Evolutionary conservation across 2,113 vertebrate genomes (phyloP).

Genomic region (Oncorhynchus kisutch): DNA sequence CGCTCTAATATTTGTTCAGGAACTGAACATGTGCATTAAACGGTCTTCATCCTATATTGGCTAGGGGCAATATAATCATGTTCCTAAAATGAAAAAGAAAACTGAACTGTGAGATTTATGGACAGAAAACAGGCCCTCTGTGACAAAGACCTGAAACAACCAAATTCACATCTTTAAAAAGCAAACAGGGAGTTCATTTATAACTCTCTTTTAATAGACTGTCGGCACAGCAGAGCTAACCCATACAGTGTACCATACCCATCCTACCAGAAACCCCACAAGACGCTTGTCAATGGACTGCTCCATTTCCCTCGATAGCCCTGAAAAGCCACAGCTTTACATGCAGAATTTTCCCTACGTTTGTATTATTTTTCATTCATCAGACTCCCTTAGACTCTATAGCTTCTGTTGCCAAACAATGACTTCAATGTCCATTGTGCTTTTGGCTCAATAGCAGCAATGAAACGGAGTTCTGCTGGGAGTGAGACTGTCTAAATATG

Average conservation of each 20-base stretch:
- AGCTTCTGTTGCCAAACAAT: constrained; percentile 49
- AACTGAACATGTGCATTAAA: constrained; percentile 67
- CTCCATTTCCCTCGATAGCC: constrained; percentile 58
- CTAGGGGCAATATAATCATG: constrained; percentile 51
- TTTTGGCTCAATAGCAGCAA: too few relatives aligned
- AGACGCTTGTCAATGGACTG: constrained; percentile 54
- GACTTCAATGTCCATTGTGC: constrained; percentile 50
- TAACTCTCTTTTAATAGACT: constrained; percentile 63
- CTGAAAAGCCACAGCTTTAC: constrained; percentile 51
- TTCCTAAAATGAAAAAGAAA: constrained; percentile 59
- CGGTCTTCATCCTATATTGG: constrained; percentile 66
- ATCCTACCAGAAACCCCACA: constrained; percentile 13
- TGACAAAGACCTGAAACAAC: constrained; percentile 66
- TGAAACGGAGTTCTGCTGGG: too few relatives aligned
- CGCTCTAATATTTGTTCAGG: constrained; percentile 28
- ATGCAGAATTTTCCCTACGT: constrained; percentile 59
- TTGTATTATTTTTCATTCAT: constrained; percentile 68
- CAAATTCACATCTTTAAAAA: constrained; percentile 67
- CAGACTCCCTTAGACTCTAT: constrained; percentile 28
- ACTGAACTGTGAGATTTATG: constrained; percentile 79
- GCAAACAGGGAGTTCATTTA: constrained; percentile 69
- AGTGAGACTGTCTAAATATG: too few relatives aligned
- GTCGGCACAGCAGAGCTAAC: constrained; percentile 54
- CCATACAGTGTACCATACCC: constrained; percentile 45
- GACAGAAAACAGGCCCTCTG: constrained; percentile 74